A percentile compares a stretch with the other conserved stretches of the same genome.
phyloP scores from a whole-genome alignment of 2,888 invertebrate species.

The Cheiracanthium punctorium region DNA sequence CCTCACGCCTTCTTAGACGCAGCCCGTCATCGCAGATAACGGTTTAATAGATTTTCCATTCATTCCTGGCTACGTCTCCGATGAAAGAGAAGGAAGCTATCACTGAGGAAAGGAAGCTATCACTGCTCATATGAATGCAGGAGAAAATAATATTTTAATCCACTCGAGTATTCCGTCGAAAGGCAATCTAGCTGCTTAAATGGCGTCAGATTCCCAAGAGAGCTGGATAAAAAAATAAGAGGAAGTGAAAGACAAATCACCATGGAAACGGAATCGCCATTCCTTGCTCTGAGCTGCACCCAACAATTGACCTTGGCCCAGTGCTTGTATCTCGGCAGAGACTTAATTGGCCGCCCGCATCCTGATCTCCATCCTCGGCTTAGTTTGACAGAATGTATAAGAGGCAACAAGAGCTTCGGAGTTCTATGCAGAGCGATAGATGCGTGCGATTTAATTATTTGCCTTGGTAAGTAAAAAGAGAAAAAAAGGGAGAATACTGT shows the following conservation, averaged over 20 bases:
- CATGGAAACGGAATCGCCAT: conserved; percentile 52
- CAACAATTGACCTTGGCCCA: conserved; percentile 60
- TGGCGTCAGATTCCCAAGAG: conserved; percentile 35
- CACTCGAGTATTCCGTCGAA: neutral
- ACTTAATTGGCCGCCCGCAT: conserved; percentile 40
- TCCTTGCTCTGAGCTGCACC: conserved; percentile 35
- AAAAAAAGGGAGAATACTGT: too few species aligned
- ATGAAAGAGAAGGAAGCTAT: too few species aligned
- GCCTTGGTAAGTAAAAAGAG: too few species aligned
- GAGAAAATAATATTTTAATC: neutral
- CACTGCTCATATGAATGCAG: too few species aligned
- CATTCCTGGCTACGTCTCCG: too few species aligned
- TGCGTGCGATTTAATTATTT: too few species aligned
- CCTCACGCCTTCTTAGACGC: too few species aligned
- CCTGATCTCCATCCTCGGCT: neutral
- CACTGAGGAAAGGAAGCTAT: too few species aligned
- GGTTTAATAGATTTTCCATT: too few species aligned
- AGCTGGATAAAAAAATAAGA: conserved; percentile 29
- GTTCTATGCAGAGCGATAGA: too few species aligned
- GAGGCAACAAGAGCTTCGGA: too few species aligned
- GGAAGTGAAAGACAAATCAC: conserved; percentile 35
- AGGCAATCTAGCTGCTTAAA: conserved; percentile 12
- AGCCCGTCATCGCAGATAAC: too few species aligned
- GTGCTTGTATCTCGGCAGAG: conserved; percentile 31
- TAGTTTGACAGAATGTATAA: neutral